A percentile compares a stretch with the other conserved stretches of the same genome.
phyloP scores from a whole-genome alignment of 2,888 invertebrate species.

The Incurvaria masculella region DNA sequence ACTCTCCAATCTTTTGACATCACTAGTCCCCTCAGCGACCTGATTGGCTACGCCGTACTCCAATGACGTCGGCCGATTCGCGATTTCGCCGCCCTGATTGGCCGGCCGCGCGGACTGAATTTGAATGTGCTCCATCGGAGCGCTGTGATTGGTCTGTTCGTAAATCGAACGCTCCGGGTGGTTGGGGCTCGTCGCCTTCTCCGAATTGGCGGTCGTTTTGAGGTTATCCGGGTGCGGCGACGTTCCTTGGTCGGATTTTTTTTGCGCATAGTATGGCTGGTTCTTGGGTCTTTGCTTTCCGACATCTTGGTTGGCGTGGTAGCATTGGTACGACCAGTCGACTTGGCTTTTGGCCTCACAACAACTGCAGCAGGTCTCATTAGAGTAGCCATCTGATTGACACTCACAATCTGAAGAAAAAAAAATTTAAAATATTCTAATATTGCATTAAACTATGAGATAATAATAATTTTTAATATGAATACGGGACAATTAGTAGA shows the following conservation, averaged over 20 bases:
- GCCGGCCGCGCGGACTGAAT: slow-evolving; percentile 11
- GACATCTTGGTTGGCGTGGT: slow-evolving; percentile 18
- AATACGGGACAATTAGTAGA: too few relatives aligned
- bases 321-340: slow-evolving; percentile 11
- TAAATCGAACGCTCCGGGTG: slow-evolving; percentile 4
- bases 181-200: slow-evolving; percentile 9
- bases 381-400: slow-evolving; percentile 27
- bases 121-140: slow-evolving; percentile 12
- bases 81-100: slow-evolving; percentile 22
- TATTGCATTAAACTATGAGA: too few relatives aligned
- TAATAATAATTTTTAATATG: too few relatives aligned
- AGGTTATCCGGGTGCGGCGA: slow-evolving; percentile 18
- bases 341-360: slow-evolving; percentile 9
- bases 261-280: slow-evolving; percentile 5
- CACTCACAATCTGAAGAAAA: slow-evolving; percentile 31
- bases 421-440: neutral
- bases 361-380: slow-evolving; percentile 33
- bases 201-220: slow-evolving; percentile 20
- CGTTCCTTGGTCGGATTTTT: slow-evolving; percentile 20
- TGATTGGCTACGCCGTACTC: neutral
- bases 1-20: neutral
- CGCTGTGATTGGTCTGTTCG: slow-evolving; percentile 17
- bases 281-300: neutral
- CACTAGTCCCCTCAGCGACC: too few relatives aligned
- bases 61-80: neutral